Percentiles rank a stretch among this genome's conserved stretches.
phyloP scores from a whole-genome alignment of 2,113 vertebrate genomes.

The Ictidomys tridecemlineatus region DNA sequence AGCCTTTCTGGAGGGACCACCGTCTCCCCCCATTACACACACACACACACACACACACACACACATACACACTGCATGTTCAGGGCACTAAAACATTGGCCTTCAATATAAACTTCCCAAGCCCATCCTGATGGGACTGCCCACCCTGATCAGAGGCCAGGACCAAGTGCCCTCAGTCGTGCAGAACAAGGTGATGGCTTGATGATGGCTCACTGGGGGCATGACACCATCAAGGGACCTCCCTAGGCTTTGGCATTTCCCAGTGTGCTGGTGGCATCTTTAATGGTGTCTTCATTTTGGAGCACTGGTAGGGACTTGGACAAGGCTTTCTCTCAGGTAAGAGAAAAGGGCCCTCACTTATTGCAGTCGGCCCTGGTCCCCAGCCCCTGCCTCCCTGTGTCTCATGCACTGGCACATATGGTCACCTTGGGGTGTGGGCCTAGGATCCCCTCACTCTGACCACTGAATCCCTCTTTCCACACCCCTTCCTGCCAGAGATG shows the following conservation, averaged over 20 bases:
- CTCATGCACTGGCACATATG: conserved; percentile 78
- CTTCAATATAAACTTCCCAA: neutral
- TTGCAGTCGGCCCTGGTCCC: neutral
- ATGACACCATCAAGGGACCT: neutral
- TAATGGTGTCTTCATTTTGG: conserved; percentile 6
- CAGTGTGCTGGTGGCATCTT: conserved; percentile 62
- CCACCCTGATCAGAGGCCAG: conserved; percentile 16
- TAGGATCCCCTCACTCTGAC: conserved; percentile 59
- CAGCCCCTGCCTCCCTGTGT: conserved; percentile 52
- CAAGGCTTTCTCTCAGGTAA: conserved; percentile 52
- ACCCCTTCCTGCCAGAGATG: conserved; percentile 17
- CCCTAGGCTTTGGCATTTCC: conserved; percentile 24
- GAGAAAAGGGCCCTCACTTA: neutral
- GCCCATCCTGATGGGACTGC: neutral
- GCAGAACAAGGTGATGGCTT: neutral
- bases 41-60: neutral
- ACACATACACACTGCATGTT: conserved; percentile 51
- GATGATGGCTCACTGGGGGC: neutral
- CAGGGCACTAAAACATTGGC: conserved; percentile 26
- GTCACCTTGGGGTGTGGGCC: conserved; percentile 44
- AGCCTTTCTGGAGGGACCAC: conserved; percentile 67
- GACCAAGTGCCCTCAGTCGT: neutral
- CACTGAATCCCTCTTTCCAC: conserved; percentile 51
- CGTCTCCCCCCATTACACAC: neutral
- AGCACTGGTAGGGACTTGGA: neutral